These are phyloP conservation scores for Stichodactyla mertensii DNA, from an alignment of 64 coral and sea anemone species.

Conservation along the genomic window DNA sequence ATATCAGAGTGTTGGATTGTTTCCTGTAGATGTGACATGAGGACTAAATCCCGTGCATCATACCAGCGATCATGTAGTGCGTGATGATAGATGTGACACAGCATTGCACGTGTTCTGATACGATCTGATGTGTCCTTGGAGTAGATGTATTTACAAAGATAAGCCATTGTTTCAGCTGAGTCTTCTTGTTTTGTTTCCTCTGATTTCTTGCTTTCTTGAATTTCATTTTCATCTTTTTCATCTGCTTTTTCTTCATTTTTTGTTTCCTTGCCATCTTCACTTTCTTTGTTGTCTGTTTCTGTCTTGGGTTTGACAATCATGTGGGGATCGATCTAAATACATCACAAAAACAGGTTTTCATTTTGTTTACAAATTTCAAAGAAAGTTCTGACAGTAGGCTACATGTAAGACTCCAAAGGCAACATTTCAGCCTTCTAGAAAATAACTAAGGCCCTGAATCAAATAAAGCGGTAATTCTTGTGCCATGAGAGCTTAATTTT, in stretches of 20 bases:
- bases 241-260: not conserved
- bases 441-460: too few species aligned
- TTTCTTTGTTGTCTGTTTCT: slow-evolving; percentile 1
- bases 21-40: slow-evolving; percentile 97
- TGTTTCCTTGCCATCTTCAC: slow-evolving; percentile 26
- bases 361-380: too few species aligned
- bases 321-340: not conserved
- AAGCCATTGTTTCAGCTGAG: slow-evolving; percentile 46
- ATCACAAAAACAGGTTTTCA: not conserved
- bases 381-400: too few species aligned
- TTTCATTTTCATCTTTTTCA: slow-evolving; percentile 18
- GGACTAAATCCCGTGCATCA: slow-evolving; percentile 91
- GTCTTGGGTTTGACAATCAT: slow-evolving; percentile 14
- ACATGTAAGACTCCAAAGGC: too few species aligned
- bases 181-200: slow-evolving; percentile 13
- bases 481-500: too few species aligned
- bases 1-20: slow-evolving; percentile 94
- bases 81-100: slow-evolving; percentile 91
- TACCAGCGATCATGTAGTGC: slow-evolving; percentile 95
- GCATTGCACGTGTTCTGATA: slow-evolving; percentile 95
- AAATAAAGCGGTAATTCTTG: too few species aligned
- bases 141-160: slow-evolving; percentile 92
- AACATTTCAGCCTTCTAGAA: too few species aligned
- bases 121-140: slow-evolving; percentile 92
- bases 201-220: slow-evolving; percentile 20